These are phyloP conservation scores for Bombyx mori DNA, from an alignment of 1,140 invertebrate species.

Conservation along the genomic window ASM3026992v2 NC_085127.1:5434001-5434500, in stretches of 20 bases:
- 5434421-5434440: constrained; percentile 13
- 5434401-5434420: not conserved
- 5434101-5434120: no score
- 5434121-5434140: no score
- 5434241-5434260: constrained; percentile 51
- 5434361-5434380: not conserved
- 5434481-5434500: constrained; percentile 50
- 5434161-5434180: no score
- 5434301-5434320: constrained; percentile 10
- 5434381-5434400: not conserved
- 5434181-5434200: constrained; percentile 24
- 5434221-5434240: constrained; percentile 49
- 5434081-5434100: no score
- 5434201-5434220: constrained; percentile 41
- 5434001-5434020: no score
- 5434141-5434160: no score
- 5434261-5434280: constrained; percentile 50
- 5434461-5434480: constrained; percentile 39
- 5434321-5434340: not conserved
- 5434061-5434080: no score
- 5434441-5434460: constrained; percentile 32
- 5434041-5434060: no score
- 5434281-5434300: constrained; percentile 55
- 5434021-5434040: no score
- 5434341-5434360: not conserved